Evolutionary conservation across 2,113 vertebrate genomes (phyloP).

Genomic region (Nerophis lumbriciformis): DNA sequence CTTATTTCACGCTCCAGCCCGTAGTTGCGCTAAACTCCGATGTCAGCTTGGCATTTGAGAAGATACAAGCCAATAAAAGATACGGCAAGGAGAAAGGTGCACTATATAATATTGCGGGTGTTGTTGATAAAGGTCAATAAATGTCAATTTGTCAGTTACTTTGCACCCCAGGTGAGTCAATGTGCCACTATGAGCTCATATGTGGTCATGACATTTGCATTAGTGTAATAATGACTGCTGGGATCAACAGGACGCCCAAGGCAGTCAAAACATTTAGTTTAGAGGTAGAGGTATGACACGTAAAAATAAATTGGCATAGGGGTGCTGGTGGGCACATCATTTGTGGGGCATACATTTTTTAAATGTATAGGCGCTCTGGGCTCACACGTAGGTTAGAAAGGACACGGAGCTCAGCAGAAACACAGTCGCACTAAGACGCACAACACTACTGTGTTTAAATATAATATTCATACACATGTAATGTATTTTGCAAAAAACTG

Average conservation of each 20-base stretch:
- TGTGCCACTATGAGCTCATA: background rate
- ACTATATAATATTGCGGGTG: background rate
- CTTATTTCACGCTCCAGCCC: background rate
- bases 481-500: too few species aligned
- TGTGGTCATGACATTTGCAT: constrained; percentile 8
- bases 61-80: constrained; percentile 5
- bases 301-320: background rate
- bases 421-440: too few species aligned
- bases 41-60: constrained; percentile 4
- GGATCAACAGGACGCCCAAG: background rate
- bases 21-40: background rate
- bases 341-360: too few species aligned
- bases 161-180: background rate
- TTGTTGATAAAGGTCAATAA: constrained; percentile 17
- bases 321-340: background rate
- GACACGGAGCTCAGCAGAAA: too few species aligned
- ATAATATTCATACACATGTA: too few species aligned
- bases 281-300: too few species aligned
- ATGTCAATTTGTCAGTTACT: constrained; percentile 15
- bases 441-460: too few species aligned
- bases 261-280: background rate
- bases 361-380: too few species aligned
- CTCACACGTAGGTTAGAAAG: too few species aligned
- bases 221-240: background rate
- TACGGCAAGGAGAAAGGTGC: background rate